phyloP scores from a whole-genome alignment of 2,113 vertebrate genomes.

The Labrus mixtus region DNA sequence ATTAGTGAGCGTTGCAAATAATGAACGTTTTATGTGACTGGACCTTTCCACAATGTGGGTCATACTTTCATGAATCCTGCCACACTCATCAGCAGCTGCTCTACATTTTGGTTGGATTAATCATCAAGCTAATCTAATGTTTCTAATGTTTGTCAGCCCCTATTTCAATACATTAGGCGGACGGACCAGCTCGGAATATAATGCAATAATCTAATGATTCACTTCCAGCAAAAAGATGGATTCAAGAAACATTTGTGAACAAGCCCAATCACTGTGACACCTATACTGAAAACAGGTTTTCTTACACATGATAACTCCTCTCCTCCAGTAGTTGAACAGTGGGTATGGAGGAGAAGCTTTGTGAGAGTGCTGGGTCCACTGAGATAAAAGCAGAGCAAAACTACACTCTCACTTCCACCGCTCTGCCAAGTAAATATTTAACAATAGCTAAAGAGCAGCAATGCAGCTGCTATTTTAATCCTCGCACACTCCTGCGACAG shows the following conservation, averaged over 20 bases:
- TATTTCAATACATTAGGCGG: background rate
- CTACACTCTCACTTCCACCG: constrained; percentile 45
- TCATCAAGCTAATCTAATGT: constrained; percentile 1
- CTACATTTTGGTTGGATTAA: constrained; percentile 3
- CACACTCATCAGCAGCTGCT: constrained; percentile 21
- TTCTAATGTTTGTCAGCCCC: background rate
- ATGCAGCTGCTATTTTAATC: constrained; percentile 73
- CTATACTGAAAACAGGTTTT: background rate
- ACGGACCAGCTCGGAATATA: background rate
- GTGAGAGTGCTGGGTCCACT: constrained; percentile 14
- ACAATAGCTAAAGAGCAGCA: constrained; percentile 71
- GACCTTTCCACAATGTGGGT: constrained; percentile 33
- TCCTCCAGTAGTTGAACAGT: constrained; percentile 24
- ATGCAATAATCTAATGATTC: background rate
- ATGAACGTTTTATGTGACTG: constrained; percentile 4
- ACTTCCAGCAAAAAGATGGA: background rate
- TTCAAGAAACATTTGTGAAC: constrained; percentile 8
- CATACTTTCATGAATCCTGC: constrained; percentile 24
- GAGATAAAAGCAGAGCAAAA: constrained; percentile 52
- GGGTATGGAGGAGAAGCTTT: constrained; percentile 31
- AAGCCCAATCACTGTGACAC: constrained; percentile 6
- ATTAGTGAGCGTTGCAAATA: background rate
- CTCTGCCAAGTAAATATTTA: constrained; percentile 70
- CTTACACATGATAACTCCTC: constrained; percentile 10
- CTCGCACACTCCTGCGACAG: constrained; percentile 59